Percentiles rank a stretch among this genome's conserved stretches.
phyloP scores from a whole-genome alignment of 2,888 invertebrate genomes.

The Drosophila diplacantha region DNA sequence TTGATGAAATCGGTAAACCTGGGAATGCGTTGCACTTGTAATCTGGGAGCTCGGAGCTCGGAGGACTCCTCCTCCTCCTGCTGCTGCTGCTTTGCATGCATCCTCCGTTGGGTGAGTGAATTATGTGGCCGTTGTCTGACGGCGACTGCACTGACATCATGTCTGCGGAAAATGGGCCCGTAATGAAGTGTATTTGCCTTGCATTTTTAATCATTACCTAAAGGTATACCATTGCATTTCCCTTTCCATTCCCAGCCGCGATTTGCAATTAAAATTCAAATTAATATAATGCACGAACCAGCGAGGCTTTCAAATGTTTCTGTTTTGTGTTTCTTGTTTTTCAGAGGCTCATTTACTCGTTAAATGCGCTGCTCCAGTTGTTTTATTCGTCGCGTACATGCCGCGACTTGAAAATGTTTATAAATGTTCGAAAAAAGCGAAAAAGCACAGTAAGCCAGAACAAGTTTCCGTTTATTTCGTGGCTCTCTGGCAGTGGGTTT shows the following conservation, averaged over 20 bases:
- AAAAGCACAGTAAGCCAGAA: slow-evolving; percentile 51
- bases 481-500: slow-evolving; percentile 47
- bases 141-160: slow-evolving; percentile 57
- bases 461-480: slow-evolving; percentile 45
- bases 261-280: slow-evolving; percentile 71
- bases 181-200: slow-evolving; percentile 69
- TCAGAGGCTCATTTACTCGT: slow-evolving; percentile 39
- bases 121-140: slow-evolving; percentile 54
- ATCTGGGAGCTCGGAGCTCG: slow-evolving; percentile 38
- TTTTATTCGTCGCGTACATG: slow-evolving; percentile 36
- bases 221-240: slow-evolving; percentile 12
- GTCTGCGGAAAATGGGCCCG: slow-evolving; percentile 63
- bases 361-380: slow-evolving; percentile 45
- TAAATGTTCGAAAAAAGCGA: slow-evolving; percentile 50
- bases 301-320: slow-evolving; percentile 47
- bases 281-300: slow-evolving; percentile 66
- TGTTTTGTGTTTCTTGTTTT: slow-evolving; percentile 22
- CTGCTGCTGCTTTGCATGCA: slow-evolving; percentile 54
- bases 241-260: slow-evolving; percentile 29
- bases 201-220: slow-evolving; percentile 62
- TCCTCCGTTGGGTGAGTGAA: slow-evolving; percentile 58
- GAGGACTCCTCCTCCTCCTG: slow-evolving; percentile 22
- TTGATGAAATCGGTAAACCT: slow-evolving; percentile 68
- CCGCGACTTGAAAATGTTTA: slow-evolving; percentile 51
- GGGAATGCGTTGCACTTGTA: slow-evolving; percentile 73